Percentiles rank a stretch among this genome's conserved stretches.
Conservation (phyloP, 2,888 invertebrate species). For the Cepaea hortensis region DNA sequence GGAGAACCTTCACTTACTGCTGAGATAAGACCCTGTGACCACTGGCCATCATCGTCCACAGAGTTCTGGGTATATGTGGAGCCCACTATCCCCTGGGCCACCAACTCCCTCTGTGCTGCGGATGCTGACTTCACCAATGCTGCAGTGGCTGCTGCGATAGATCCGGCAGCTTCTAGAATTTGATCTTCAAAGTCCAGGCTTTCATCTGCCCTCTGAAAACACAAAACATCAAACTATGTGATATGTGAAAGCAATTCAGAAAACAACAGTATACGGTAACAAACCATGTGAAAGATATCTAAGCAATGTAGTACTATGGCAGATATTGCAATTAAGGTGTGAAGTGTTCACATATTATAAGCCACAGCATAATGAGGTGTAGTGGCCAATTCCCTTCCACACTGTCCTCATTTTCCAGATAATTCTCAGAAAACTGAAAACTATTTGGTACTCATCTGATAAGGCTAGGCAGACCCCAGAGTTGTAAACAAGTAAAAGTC, state of each 20-base stretch:
- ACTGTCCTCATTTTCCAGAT: no score
- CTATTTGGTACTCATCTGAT: no score
- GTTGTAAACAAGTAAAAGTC: no score
- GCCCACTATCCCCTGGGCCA: conserved; percentile 87
- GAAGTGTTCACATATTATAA: no score
- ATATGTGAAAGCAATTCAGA: not conserved
- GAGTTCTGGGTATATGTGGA: conserved; percentile 68
- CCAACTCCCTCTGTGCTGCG: conserved; percentile 96
- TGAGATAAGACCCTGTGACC: conserved; percentile 97
- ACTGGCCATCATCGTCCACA: conserved; percentile 87
- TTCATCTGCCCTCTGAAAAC: conserved; percentile 89
- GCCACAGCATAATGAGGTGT: no score
- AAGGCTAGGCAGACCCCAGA: no score
- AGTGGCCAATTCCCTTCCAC: no score
- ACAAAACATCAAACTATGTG: not conserved
- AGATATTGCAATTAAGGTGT: no score
- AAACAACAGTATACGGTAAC: not conserved
- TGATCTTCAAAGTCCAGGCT: conserved; percentile 98
- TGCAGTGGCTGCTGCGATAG: conserved; percentile 96
- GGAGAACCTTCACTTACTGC: conserved; percentile 79
- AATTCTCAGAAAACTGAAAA: no score
- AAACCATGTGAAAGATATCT: not conserved
- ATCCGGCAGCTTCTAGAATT: conserved; percentile 98
- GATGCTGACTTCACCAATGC: conserved; percentile 97
- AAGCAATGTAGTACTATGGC: not conserved